Base-by-base conservation (phyloP, 2,797 vertebrate genomes). In the Clamator glandarius region DNA sequence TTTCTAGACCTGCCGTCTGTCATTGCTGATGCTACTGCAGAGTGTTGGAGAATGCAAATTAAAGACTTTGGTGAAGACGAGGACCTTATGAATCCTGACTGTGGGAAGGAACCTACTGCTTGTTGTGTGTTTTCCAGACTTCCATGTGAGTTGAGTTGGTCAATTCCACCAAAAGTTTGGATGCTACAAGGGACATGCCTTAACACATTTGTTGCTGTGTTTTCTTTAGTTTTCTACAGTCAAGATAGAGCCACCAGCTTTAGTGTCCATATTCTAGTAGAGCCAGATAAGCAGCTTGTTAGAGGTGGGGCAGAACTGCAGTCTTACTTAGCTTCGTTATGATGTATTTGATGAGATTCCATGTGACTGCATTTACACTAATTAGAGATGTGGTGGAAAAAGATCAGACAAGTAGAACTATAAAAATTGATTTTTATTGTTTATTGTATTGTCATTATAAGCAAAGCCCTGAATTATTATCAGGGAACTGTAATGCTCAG, bases 401-500 rank as follows among this genome's bases (percentile, higher is more conserved):
- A 3, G 36, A 52, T 64, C 11, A 68, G 76, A 29, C 25, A 54
- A 72, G 20, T 75, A 8, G 17, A 90, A 80, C 19, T 81, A 41
- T 35, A 39, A 89, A 81, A 91, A 7, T 5, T 31, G 19, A 35
- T 42, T 84, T 90, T 79, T 87, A 36, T 89, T 74, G 70, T 77
- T 89, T 92, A 33, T 73, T 80, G 28, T 61, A n/a, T 62, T 85
- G n/a, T 69, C 25, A 66, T 31, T 20, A 9, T 66, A 84, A 94
- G 39, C 21, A 84, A 86, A 91, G 31, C 62, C 66, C 54, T 69
- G 50, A 75, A 54, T 94, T 91, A 84, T 26, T 46, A 58, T 87
- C 28, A 61, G n/a, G 21, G 48, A 84, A 35, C 35, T 68, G 3
- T 62, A 78, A 55, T 4, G 24, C 51, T 80, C 10, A 36, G 25